Percentiles rank a stretch among this genome's conserved stretches.
Conservation (phyloP, 1,140 invertebrate species). For the Cotesia glomerata region DNA sequence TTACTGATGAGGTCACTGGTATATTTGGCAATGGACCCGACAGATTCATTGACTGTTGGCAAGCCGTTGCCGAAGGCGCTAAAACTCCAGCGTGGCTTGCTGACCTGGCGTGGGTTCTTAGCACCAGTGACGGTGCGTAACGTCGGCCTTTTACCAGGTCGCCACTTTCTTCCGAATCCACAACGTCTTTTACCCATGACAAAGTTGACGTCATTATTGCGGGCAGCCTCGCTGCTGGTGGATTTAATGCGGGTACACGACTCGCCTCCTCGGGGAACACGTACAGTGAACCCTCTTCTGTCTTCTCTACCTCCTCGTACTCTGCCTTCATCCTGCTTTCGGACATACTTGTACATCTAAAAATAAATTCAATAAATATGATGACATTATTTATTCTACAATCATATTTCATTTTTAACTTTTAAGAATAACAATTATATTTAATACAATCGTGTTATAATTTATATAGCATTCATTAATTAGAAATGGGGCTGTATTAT, state of each 20-base stretch:
- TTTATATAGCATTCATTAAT: neutral
- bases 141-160: constrained; percentile 22
- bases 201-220: constrained; percentile 18
- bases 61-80: constrained; percentile 60
- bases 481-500: neutral
- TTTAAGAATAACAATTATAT: neutral
- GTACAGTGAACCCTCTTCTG: constrained; percentile 47
- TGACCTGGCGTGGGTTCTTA: constrained; percentile 74
- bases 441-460: too few species aligned
- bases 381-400: neutral
- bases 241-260: constrained; percentile 18
- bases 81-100: constrained; percentile 79
- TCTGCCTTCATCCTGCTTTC: constrained; percentile 52
- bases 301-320: constrained; percentile 52
- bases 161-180: constrained; percentile 38
- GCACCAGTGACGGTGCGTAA: constrained; percentile 34
- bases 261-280: constrained; percentile 47
- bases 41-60: constrained; percentile 28
- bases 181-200: constrained; percentile 26
- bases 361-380: neutral
- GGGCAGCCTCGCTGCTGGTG: neutral
- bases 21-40: constrained; percentile 12
- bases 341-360: constrained; percentile 62
- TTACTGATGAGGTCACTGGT: constrained; percentile 45
- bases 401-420: neutral